Evolutionary conservation across 37 sponge, comb jelly and placozoan genomes (phyloP).

Genomic region (Spongilla lacustris): DNA sequence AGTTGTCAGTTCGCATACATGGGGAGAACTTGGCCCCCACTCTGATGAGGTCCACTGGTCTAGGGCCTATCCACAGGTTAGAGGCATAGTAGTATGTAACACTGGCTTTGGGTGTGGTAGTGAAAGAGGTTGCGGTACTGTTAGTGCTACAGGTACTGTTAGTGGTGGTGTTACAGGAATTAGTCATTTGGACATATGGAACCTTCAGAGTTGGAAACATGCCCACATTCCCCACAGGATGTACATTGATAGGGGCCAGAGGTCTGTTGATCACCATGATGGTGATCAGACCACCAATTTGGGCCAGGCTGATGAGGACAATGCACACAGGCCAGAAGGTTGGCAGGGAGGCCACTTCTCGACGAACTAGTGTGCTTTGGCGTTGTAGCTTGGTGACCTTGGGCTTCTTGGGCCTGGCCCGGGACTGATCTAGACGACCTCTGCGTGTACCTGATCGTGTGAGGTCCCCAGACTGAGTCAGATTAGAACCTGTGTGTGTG

Average conservation of each 20-base stretch:
- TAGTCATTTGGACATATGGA: not conserved
- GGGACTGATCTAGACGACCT: not conserved
- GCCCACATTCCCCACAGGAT: conserved; percentile 17
- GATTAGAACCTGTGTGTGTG: not conserved
- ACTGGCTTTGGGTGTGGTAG: not conserved
- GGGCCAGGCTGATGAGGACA: conserved; percentile 67
- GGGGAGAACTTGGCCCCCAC: conserved; percentile 91
- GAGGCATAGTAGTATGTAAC: conserved; percentile 50
- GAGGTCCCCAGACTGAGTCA: not conserved
- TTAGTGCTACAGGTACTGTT: not conserved
- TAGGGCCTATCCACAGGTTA: conserved; percentile 93
- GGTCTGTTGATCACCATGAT: not conserved
- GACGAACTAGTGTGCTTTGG: conserved; percentile 70
- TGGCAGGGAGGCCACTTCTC: conserved; percentile 84
- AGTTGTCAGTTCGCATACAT: conserved; percentile 88
- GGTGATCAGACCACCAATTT: conserved; percentile 15
- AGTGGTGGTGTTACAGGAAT: too few species aligned
- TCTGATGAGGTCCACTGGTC: conserved; percentile 66
- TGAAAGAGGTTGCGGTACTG: not conserved
- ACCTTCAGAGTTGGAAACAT: conserved; percentile 37
- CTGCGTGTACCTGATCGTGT: not conserved
- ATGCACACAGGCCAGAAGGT: conserved; percentile 92
- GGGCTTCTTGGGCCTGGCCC: conserved; percentile 23
- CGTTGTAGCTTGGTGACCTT: conserved; percentile 72
- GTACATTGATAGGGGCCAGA: conserved; percentile 47